Conservation (phyloP, 2,797 vertebrate species). For the Limnodromus scolopaceus region DNA sequence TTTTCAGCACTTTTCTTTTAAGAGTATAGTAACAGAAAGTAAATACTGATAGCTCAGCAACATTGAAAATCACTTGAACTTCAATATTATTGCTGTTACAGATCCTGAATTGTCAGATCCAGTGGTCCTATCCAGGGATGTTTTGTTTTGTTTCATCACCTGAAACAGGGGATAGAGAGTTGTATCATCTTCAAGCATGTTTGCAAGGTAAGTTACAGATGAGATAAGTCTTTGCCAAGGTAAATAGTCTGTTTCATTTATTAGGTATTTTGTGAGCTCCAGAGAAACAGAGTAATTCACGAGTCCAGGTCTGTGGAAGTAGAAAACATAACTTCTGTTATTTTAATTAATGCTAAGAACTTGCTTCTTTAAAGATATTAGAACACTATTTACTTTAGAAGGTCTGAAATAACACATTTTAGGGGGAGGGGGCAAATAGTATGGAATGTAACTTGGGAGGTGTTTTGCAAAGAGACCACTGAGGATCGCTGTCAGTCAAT, state of each 20-base stretch:
- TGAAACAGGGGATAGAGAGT: slow-evolving; percentile 84
- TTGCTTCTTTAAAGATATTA: neutral
- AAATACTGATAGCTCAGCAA: neutral
- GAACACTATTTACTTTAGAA: neutral
- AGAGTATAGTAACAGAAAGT: neutral
- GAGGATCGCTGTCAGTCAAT: neutral
- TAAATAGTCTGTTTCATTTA: slow-evolving; percentile 83
- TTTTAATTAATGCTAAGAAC: neutral
- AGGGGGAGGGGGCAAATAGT: neutral
- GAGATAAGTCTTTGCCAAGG: slow-evolving; percentile 86
- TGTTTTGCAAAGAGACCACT: neutral
- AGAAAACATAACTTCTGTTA: slow-evolving; percentile 10
- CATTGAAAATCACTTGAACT: neutral
- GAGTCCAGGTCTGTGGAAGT: slow-evolving; percentile 81
- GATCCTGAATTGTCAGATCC: neutral
- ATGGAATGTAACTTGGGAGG: neutral
- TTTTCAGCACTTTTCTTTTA: neutral
- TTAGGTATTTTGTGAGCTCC: slow-evolving; percentile 88
- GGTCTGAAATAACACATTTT: neutral
- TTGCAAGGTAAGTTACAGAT: slow-evolving; percentile 85
- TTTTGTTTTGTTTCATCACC: slow-evolving; percentile 75
- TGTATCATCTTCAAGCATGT: slow-evolving; percentile 86
- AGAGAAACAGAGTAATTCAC: slow-evolving; percentile 85
- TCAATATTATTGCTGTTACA: neutral
- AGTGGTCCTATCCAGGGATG: neutral